A percentile compares a stretch with the other conserved stretches of the same genome.
Conservation (phyloP, 2,888 invertebrate species). For the Eupithecia pulchellata region DNA sequence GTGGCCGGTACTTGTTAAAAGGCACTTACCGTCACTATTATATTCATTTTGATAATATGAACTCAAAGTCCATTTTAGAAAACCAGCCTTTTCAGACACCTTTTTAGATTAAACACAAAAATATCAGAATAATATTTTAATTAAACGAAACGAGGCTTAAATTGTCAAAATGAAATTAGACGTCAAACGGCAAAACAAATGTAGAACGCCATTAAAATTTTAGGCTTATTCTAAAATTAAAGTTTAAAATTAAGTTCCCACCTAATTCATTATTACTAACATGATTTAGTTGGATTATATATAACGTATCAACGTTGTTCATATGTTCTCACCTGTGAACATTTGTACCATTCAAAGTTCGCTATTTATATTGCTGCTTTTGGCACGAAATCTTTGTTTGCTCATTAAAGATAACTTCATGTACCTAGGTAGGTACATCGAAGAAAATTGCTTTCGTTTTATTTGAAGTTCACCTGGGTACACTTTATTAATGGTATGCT, state of each 20-base stretch:
- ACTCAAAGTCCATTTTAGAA: neutral
- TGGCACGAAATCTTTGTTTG: constrained; percentile 17
- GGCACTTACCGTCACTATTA: neutral
- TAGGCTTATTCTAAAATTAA: too few species aligned
- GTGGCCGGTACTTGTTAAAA: too few species aligned
- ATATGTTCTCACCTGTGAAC: constrained; percentile 43
- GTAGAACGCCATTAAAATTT: neutral
- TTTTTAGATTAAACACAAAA: neutral
- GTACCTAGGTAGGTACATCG: neutral
- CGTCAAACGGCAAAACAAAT: neutral
- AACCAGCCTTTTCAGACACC: neutral
- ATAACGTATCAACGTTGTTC: constrained; percentile 51
- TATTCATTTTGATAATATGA: neutral
- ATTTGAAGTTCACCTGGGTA: neutral
- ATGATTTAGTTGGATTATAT: constrained; percentile 10
- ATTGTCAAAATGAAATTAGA: neutral
- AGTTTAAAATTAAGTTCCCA: too few species aligned
- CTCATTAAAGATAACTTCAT: neutral
- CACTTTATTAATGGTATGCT: neutral
- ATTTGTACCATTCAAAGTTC: constrained; percentile 35
- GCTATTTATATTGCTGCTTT: constrained; percentile 17
- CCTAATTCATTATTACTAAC: neutral
- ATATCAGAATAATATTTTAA: neutral
- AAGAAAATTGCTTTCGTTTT: neutral
- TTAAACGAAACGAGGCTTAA: neutral